Evolutionary conservation across 2,113 vertebrate species (phyloP), one percentile per base, ranked within the genome.

Genomic region (Fregetta grallaria): DNA sequence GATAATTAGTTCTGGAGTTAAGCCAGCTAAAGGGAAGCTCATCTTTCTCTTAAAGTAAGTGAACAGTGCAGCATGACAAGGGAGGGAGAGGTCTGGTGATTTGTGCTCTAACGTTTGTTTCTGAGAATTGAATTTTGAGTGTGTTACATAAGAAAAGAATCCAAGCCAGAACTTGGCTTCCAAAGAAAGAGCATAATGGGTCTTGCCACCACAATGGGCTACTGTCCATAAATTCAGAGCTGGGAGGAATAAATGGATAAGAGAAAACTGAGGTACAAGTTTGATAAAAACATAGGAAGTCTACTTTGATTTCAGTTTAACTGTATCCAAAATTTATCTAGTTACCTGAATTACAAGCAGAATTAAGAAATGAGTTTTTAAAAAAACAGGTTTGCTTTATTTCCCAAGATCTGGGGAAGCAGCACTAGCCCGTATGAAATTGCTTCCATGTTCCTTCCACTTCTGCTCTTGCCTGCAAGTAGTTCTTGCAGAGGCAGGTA

Each of bases 1-100:
- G 53, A 77, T 95, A 96, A 95, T 91, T 94, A 62, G 50, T 92
- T 89, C 89, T 96, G 94, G 89, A 96, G 32, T 66, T 73, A 91
- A 95, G 86, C 87, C 91, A 96, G 59, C 40, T 75, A 42, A 87
- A 87, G n/a, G 17, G 29, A 78, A 90, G 47, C 45, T 94, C 45
- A 61, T 87, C 66, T 94, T 94, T 86, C 29, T 75, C 66, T 68
- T 81, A 25, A 82, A 91, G 40, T 12, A 67, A 63, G 45, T 0
- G 1, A 76, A 58, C 19, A 78, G 27, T 25, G 34, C 38, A 59
- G 66, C 62, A 15, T 11, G 38, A 86, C 32, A 65, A 62, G n/a
- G 27, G 58, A 76, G 66, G 74, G 62, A 82, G 49, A 68, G 25
- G 27, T 59, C 53, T 92, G 34, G n/a, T 61, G 66, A 68, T 71